Evolutionary conservation across 2,797 vertebrate species (phyloP).

Genomic region (Scomberomorus guttatus): DNA sequence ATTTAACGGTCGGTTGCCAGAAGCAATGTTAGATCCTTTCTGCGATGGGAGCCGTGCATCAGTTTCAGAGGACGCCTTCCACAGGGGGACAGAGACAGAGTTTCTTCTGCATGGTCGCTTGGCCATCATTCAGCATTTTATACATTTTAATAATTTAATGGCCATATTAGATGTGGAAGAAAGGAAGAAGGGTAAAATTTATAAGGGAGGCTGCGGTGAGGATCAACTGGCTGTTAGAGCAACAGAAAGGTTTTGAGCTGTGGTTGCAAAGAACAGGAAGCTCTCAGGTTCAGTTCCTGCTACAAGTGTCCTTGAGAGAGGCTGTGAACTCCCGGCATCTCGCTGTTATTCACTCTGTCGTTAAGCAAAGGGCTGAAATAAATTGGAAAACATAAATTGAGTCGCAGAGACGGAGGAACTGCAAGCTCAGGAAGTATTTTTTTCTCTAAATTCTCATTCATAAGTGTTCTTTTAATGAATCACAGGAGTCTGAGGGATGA

Average conservation of each 20-base stretch:
- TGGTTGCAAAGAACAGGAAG: slow-evolving; percentile 22
- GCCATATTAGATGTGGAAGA: slow-evolving; percentile 64
- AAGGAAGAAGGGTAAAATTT: slow-evolving; percentile 37
- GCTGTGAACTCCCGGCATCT: neutral
- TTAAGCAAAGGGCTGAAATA: neutral
- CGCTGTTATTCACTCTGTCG: neutral
- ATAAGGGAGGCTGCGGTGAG: slow-evolving; percentile 24
- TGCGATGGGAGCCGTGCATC: slow-evolving; percentile 43
- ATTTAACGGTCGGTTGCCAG: slow-evolving; percentile 74
- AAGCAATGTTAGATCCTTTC: slow-evolving; percentile 61
- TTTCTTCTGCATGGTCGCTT: slow-evolving; percentile 48
- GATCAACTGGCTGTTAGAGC: slow-evolving; percentile 8
- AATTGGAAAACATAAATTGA: neutral
- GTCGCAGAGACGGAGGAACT: neutral
- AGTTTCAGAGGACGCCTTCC: slow-evolving; percentile 36
- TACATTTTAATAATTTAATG: slow-evolving; percentile 69
- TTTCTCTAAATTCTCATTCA: no score
- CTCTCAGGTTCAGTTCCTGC: neutral
- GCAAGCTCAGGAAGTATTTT: no score
- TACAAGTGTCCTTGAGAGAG: neutral
- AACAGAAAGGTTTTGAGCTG: slow-evolving; percentile 8
- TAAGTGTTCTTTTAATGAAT: no score
- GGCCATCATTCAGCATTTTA: slow-evolving; percentile 56
- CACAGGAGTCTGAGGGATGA: no score
- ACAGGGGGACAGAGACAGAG: slow-evolving; percentile 14